A percentile compares a stretch with the other conserved stretches of the same genome.
These are phyloP conservation scores for Lasioglossum vierecki DNA, from an alignment of 2,888 invertebrate species.

Conservation along the genomic window DNA sequence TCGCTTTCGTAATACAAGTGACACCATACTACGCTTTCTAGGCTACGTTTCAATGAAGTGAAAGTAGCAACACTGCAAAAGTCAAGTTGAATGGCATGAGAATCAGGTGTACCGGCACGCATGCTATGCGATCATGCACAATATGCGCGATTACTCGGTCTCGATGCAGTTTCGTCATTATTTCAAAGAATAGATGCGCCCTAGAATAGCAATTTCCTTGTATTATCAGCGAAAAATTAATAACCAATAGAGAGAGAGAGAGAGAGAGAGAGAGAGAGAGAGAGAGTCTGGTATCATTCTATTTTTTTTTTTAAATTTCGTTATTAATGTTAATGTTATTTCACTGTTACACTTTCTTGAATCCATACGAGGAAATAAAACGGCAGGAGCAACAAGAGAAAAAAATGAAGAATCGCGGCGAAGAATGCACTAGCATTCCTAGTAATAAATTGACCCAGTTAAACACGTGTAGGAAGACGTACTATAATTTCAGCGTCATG, in stretches of 20 bases:
- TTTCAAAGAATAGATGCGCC: not conserved
- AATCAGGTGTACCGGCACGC: slow-evolving; percentile 65
- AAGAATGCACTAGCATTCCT: not conserved
- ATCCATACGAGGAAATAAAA: not conserved
- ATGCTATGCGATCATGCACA: slow-evolving; percentile 21
- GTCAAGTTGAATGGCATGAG: slow-evolving; percentile 82
- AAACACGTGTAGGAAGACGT: slow-evolving; percentile 4
- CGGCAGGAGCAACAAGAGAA: not conserved
- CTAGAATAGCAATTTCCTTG: not conserved
- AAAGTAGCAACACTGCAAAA: slow-evolving; percentile 77
- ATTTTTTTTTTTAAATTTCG: not conserved
- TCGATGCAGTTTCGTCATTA: slow-evolving; percentile 8
- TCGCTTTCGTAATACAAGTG: slow-evolving; percentile 55
- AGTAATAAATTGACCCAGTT: slow-evolving; percentile 9
- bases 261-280: too few species aligned
- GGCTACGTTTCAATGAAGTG: slow-evolving; percentile 64
- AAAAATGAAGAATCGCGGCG: not conserved
- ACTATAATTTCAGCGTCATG: slow-evolving; percentile 19
- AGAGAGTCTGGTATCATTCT: not conserved
- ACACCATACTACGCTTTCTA: slow-evolving; percentile 42
- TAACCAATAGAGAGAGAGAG: not conserved
- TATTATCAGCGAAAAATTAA: not conserved
- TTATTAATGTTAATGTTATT: not conserved
- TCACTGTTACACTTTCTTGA: not conserved
- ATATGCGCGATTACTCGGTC: slow-evolving; percentile 27